These are phyloP conservation scores for Psittacula echo DNA, from an alignment of 2,797 vertebrate species.

Conservation along the genomic window DNA sequence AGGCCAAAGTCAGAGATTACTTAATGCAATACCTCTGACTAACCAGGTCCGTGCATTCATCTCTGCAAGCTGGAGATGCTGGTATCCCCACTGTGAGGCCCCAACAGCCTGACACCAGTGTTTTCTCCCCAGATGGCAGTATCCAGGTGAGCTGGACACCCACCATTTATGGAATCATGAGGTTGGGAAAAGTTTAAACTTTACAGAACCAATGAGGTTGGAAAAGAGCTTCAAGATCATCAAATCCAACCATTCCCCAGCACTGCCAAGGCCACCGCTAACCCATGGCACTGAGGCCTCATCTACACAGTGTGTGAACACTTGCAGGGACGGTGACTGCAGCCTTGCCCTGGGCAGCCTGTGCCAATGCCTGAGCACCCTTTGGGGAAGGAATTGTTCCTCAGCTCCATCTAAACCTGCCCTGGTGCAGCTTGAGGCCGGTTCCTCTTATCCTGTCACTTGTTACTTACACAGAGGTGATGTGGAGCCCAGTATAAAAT, in stretches of 20 bases:
- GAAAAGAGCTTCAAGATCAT: not conserved
- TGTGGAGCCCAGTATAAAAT: no score
- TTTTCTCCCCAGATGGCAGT: not conserved
- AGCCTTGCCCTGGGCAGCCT: not conserved
- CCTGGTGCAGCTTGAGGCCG: not conserved
- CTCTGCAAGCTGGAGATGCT: not conserved
- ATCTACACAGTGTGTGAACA: accelerated
- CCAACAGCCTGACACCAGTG: not conserved
- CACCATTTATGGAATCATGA: not conserved
- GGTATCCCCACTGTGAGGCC: not conserved
- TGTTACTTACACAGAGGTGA: not conserved
- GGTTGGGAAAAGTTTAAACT: not conserved
- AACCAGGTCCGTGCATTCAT: not conserved
- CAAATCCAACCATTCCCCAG: not conserved
- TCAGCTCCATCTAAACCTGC: not conserved
- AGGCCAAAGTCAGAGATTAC: not conserved
- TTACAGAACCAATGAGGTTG: not conserved
- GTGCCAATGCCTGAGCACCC: not conserved
- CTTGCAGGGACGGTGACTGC: not conserved
- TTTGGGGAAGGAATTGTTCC: not conserved
- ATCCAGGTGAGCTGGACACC: not conserved
- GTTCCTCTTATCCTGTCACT: not conserved
- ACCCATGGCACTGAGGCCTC: not conserved
- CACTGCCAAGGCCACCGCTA: not conserved
- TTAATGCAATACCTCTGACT: not conserved